These are phyloP conservation scores for Ophiodon elongatus DNA, from an alignment of 2,113 vertebrate genomes.

Conservation along the genomic window DNA sequence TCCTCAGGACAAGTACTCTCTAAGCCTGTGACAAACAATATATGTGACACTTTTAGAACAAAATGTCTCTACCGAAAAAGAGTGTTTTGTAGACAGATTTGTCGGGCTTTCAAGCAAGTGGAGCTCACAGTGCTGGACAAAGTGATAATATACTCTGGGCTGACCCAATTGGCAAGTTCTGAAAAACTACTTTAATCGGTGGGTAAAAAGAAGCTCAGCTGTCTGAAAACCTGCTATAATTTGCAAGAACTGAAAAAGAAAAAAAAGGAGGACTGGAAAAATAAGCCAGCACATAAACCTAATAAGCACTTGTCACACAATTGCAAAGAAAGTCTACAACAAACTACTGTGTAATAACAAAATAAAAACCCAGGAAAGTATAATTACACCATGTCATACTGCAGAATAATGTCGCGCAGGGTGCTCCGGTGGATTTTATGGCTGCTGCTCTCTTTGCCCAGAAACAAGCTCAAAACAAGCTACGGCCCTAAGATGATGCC, in stretches of 20 bases:
- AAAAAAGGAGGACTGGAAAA: constrained; percentile 7
- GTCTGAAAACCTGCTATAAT: constrained; percentile 17
- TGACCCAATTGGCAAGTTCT: constrained; percentile 69
- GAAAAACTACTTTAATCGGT: constrained; percentile 53
- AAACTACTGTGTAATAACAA: constrained; percentile 34
- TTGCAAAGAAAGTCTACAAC: constrained; percentile 39
- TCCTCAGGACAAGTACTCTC: constrained; percentile 30
- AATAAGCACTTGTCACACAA: constrained; percentile 48
- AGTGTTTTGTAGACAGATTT: constrained; percentile 61
- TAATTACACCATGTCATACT: constrained; percentile 57
- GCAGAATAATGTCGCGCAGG: constrained; percentile 16
- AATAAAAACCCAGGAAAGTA: constrained; percentile 30
- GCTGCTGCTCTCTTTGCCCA: constrained; percentile 18
- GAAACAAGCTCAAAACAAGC: constrained; percentile 46
- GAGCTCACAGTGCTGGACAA: constrained; percentile 55
- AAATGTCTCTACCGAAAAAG: constrained; percentile 50
- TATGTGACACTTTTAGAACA: constrained; percentile 71
- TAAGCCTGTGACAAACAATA: constrained; percentile 63
- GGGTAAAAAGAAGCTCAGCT: constrained; percentile 19
- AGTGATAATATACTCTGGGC: constrained; percentile 65
- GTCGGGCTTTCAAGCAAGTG: constrained; percentile 54
- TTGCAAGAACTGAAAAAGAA: neutral
- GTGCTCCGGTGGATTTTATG: constrained; percentile 30
- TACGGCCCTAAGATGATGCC: constrained; percentile 15
- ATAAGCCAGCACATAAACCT: constrained; percentile 25